A percentile compares a stretch with the other conserved stretches of the same genome.
Conservation (phyloP, 2,113 vertebrate genomes). For the Pleuronectes platessa region DNA sequence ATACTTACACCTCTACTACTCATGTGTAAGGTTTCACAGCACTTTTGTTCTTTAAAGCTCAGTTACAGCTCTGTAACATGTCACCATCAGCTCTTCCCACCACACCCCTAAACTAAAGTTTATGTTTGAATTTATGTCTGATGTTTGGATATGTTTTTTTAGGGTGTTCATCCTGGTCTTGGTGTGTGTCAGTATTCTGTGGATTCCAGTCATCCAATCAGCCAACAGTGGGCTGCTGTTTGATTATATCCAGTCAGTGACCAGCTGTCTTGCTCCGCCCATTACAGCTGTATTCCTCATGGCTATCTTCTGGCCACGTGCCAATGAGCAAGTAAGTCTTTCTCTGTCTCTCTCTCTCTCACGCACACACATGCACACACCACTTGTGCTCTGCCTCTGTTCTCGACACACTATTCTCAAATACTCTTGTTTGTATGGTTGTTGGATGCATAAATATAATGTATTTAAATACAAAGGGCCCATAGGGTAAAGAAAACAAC, state of each 20-base stretch:
- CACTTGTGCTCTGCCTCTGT: no score
- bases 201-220: constrained; percentile 94
- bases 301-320: constrained; percentile 93
- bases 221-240: constrained; percentile 95
- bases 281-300: constrained; percentile 92
- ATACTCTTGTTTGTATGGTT: no score
- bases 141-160: constrained; percentile 21
- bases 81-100: neutral
- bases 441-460: no score
- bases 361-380: no score
- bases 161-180: constrained; percentile 91
- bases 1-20: no score
- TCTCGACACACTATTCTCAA: no score
- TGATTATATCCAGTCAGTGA: constrained; percentile 93
- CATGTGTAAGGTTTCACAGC: no score
- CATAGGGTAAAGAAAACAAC: no score
- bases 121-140: neutral
- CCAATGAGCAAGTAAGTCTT: constrained; percentile 90
- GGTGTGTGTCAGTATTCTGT: constrained; percentile 89
- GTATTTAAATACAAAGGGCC: no score
- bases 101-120: no score
- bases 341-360: neutral
- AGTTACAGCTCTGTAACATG: neutral
- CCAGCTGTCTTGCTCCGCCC: constrained; percentile 92
- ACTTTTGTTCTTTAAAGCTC: no score